Conservation (phyloP, 1,140 invertebrate genomes). For the Ganaspis sp. region DNA sequence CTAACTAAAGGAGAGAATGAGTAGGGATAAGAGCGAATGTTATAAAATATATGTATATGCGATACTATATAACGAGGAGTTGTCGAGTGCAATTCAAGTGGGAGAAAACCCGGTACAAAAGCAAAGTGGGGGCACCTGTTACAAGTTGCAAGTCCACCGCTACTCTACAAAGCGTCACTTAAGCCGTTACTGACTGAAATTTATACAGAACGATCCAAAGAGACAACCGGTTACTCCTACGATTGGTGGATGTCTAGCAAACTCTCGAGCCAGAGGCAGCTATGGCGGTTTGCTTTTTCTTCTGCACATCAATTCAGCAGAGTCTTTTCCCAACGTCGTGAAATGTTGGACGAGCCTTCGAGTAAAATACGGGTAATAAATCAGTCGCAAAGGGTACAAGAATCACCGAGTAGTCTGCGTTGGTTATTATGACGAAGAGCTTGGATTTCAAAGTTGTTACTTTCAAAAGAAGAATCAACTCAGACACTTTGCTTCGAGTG, state of each 20-base stretch:
- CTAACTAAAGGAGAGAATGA: conserved; percentile 40
- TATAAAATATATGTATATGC: conserved; percentile 46
- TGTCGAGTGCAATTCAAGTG: not conserved
- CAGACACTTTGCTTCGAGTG: not conserved
- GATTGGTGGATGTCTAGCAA: conserved; percentile 2
- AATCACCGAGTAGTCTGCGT: not conserved
- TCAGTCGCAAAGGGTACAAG: conserved; percentile 20
- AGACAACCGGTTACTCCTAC: conserved; percentile 20
- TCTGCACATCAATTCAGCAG: conserved; percentile 4
- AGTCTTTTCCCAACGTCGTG: conserved; percentile 10
- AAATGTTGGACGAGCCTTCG: conserved; percentile 28
- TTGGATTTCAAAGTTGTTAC: conserved; percentile 17
- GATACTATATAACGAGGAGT: not conserved
- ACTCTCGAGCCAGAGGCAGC: not conserved
- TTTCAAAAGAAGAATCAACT: conserved; percentile 22
- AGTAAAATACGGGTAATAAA: conserved; percentile 30
- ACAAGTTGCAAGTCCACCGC: conserved; percentile 57
- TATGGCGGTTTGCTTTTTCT: conserved; percentile 10
- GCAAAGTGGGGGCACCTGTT: conserved; percentile 62
- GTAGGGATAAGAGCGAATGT: conserved; percentile 43
- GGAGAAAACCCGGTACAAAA: conserved; percentile 24
- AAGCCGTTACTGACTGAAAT: conserved; percentile 51
- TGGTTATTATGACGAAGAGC: conserved; percentile 17
- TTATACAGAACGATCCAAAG: conserved; percentile 27
- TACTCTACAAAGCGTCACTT: conserved; percentile 49